Evolutionary conservation across 2,113 vertebrate species (phyloP).

Genomic region (Aspidoscelis tigris): DNA sequence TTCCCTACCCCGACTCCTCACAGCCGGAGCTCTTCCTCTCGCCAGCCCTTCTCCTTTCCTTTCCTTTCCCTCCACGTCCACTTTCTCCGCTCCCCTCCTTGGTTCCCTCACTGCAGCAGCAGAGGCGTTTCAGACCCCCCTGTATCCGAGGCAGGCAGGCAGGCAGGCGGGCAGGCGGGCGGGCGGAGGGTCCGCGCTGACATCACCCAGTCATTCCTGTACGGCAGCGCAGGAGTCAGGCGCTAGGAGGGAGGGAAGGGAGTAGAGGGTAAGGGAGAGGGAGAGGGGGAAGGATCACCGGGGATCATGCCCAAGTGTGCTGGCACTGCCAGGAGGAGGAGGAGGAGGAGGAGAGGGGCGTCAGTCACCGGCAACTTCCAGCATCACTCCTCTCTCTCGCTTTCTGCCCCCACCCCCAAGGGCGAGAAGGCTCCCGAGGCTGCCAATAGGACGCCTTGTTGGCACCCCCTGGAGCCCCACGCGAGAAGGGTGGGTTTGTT

Average conservation of each 20-base stretch:
- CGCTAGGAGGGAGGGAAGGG: background rate
- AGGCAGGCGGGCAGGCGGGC: background rate
- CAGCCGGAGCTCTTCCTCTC: background rate
- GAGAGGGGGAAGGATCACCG: background rate
- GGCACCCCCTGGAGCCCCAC: background rate
- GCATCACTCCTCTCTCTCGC: background rate
- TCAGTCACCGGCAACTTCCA: background rate
- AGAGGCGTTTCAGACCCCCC: background rate
- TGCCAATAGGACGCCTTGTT: background rate
- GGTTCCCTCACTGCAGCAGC: background rate
- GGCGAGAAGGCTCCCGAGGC: background rate
- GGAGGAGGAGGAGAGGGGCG: accelerated
- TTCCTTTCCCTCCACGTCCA: too few relatives aligned
- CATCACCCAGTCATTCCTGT: constrained; percentile 30
- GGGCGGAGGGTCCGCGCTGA: constrained; percentile 41
- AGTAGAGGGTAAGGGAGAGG: too few relatives aligned
- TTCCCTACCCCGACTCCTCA: background rate
- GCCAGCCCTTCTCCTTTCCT: too few relatives aligned
- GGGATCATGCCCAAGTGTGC: background rate
- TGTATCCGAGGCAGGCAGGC: constrained; percentile 10
- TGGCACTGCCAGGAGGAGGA: accelerated
- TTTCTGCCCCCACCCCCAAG: background rate
- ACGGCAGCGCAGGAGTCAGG: constrained; percentile 14
- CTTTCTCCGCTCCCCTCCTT: background rate
- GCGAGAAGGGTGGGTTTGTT: background rate